Evolutionary conservation across 2,888 invertebrate genomes (phyloP).

Genomic region (Chloroclystis v-ata): DNA sequence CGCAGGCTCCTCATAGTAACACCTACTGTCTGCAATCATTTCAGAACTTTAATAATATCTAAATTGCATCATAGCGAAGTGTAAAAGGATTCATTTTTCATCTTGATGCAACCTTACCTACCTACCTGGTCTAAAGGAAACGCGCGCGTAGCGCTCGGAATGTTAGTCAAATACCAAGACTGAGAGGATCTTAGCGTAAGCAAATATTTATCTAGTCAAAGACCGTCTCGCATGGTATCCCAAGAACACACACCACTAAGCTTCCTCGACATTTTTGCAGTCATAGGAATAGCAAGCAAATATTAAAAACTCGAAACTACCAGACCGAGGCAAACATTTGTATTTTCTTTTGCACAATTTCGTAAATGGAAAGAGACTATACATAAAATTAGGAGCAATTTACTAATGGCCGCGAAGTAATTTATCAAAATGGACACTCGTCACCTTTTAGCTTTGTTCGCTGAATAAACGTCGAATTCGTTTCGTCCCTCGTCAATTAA

Average conservation of each 20-base stretch:
- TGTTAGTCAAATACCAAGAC: conserved; percentile 24
- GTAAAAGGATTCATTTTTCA: conserved; percentile 7
- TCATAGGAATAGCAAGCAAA: conserved; percentile 21
- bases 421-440: conserved; percentile 21
- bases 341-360: conserved; percentile 4
- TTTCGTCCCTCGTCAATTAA: conserved; percentile 29
- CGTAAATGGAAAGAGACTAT: conserved; percentile 3
- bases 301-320: conserved; percentile 18
- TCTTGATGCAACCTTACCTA: conserved; percentile 6
- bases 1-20: conserved; percentile 40
- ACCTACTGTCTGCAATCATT: conserved; percentile 15
- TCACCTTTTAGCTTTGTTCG: conserved; percentile 25
- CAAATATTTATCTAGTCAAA: conserved; percentile 31
- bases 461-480: conserved; percentile 27
- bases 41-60: too few species aligned
- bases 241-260: conserved; percentile 17
- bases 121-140: conserved; percentile 13
- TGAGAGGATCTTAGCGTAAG: conserved; percentile 20
- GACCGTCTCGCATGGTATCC: conserved; percentile 26
- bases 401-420: conserved; percentile 13
- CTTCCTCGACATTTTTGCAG: conserved; percentile 25
- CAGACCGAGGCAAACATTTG: conserved; percentile 10
- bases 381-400: conserved; percentile 18
- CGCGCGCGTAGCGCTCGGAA: conserved; percentile 12
- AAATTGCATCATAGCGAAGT: neutral